Percentiles rank a stretch among this genome's conserved stretches.
phyloP scores from a whole-genome alignment of 2,797 vertebrate genomes.

The Hyperoplus lanceolatus region DNA sequence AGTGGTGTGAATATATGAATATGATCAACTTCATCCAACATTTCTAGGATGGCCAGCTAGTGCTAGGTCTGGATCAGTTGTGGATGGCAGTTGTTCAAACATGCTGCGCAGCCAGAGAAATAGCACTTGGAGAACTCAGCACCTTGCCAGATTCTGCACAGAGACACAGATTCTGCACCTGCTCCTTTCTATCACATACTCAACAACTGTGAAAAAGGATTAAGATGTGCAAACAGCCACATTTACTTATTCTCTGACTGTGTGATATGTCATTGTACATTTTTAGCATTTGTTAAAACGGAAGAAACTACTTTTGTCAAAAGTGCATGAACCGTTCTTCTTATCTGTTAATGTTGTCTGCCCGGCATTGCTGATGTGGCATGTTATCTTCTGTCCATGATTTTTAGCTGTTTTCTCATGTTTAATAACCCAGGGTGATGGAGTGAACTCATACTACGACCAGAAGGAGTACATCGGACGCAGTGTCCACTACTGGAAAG shows the following conservation, averaged over 20 bases:
- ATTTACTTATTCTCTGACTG: constrained; percentile 7
- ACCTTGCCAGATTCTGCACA: constrained; percentile 31
- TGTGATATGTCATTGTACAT: constrained; percentile 3
- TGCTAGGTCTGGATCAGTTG: constrained; percentile 4
- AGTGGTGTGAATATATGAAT: neutral
- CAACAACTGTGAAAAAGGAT: constrained; percentile 43
- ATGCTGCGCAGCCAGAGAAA: constrained; percentile 19
- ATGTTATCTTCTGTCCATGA: constrained; percentile 4
- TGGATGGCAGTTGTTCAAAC: constrained; percentile 1
- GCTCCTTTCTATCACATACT: constrained; percentile 51
- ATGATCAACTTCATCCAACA: neutral
- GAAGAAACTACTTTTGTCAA: constrained; percentile 4
- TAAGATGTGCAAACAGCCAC: constrained; percentile 17
- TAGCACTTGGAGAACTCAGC: constrained; percentile 19
- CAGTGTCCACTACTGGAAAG: constrained; percentile 96
- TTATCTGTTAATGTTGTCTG: neutral
- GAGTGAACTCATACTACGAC: constrained; percentile 94
- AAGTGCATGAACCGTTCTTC: neutral
- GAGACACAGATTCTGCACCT: constrained; percentile 46
- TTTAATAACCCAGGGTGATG: constrained; percentile 84
- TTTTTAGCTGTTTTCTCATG: constrained; percentile 1
- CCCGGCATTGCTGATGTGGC: neutral
- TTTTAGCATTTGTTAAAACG: neutral
- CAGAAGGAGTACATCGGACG: constrained; percentile 95
- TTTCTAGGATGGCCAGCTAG: neutral